Percentiles rank a stretch among this genome's conserved stretches.
These are phyloP conservation scores for Epizoanthus rinbou DNA, from an alignment of 92 coral and sea anemone species.

Conservation along the genomic window DNA sequence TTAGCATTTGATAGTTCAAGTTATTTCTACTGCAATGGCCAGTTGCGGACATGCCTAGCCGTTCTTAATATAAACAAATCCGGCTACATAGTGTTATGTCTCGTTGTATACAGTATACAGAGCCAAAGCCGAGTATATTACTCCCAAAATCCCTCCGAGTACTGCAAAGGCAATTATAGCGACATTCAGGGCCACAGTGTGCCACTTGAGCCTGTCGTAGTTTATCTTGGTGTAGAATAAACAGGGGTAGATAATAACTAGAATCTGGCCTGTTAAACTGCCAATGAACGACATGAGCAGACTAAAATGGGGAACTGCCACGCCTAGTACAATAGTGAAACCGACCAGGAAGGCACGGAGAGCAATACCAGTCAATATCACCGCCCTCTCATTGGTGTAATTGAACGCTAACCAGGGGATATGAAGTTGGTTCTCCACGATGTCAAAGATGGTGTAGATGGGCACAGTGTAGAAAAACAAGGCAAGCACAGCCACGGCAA, in stretches of 20 bases:
- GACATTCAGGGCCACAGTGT: conserved; percentile 50
- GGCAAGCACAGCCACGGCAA: conserved; percentile 56
- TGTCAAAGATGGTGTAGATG: conserved; percentile 61
- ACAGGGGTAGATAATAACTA: conserved; percentile 60
- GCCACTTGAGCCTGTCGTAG: conserved; percentile 29
- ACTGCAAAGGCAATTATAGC: conserved; percentile 56
- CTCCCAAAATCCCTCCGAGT: conserved; percentile 53
- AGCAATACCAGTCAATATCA: conserved; percentile 51
- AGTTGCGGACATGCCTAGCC: too few species aligned
- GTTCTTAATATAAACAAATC: too few species aligned
- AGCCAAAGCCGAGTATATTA: conserved; percentile 54
- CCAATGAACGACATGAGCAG: conserved; percentile 65
- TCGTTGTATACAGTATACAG: conserved; percentile 62
- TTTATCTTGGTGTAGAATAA: conserved; percentile 56
- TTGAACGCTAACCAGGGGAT: conserved; percentile 68
- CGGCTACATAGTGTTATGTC: conserved; percentile 29
- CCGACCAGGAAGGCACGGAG: conserved; percentile 49
- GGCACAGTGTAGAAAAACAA: conserved; percentile 66
- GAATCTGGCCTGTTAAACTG: conserved; percentile 59
- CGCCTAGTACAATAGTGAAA: conserved; percentile 54
- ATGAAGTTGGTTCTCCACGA: conserved; percentile 60
- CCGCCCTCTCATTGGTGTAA: conserved; percentile 52
- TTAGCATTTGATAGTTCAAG: too few species aligned
- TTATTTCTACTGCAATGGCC: too few species aligned
- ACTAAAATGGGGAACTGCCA: conserved; percentile 64